phyloP scores from a whole-genome alignment of 2,113 vertebrate genomes.

The Chlorocebus sabaeus region DNA sequence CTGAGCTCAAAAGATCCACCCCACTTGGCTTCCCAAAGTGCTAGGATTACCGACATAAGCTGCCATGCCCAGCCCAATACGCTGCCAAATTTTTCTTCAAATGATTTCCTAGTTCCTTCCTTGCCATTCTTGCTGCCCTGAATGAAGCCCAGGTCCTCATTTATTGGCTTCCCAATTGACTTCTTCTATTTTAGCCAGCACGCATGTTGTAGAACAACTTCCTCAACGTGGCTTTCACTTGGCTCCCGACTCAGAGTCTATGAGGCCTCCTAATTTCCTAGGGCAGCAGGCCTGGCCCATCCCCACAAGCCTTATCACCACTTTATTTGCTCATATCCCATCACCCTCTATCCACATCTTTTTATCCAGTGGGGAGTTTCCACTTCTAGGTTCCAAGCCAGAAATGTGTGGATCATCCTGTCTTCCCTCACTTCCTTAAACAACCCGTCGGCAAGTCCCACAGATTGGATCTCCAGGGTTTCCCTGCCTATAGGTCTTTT shows the following conservation, averaged over 20 bases:
- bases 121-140: neutral
- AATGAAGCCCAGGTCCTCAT: neutral
- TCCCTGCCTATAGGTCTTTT: fast-evolving
- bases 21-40: too few relatives aligned
- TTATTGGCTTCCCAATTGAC: too few relatives aligned
- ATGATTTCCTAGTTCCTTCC: neutral
- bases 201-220: neutral
- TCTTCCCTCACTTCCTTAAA: neutral
- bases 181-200: neutral
- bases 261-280: neutral
- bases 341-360: too few relatives aligned
- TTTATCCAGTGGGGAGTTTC: neutral
- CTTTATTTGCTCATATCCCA: neutral
- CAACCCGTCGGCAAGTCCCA: neutral
- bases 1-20: too few relatives aligned
- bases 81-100: neutral
- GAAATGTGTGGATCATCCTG: neutral
- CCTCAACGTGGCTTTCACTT: neutral
- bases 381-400: neutral
- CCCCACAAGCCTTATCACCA: too few relatives aligned
- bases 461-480: neutral
- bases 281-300: neutral
- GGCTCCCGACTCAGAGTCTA: neutral
- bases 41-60: too few relatives aligned
- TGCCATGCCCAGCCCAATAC: too few relatives aligned